phyloP scores from a whole-genome alignment of 2,113 vertebrate species.

The Girardinichthys multiradiatus region DNA sequence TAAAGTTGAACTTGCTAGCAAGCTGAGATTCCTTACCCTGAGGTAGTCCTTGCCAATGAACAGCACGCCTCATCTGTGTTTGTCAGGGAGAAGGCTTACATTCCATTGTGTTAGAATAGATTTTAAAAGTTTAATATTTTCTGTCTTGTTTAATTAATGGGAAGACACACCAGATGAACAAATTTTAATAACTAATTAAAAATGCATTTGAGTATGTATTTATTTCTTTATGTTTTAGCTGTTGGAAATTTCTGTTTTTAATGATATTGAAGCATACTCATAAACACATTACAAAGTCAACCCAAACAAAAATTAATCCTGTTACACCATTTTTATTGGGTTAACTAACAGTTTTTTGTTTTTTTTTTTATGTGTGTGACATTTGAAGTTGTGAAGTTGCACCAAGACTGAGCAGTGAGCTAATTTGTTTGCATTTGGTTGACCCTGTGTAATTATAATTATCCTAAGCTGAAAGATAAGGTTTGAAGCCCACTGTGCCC shows the following conservation, averaged over 20 bases:
- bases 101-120: neutral
- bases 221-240: neutral
- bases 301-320: neutral
- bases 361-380: conserved; percentile 24
- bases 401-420: conserved; percentile 46
- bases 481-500: conserved; percentile 84
- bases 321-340: neutral
- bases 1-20: neutral
- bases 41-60: neutral
- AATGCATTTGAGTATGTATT: neutral
- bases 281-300: neutral
- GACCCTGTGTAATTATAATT: conserved; percentile 66
- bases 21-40: neutral
- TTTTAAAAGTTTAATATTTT: neutral
- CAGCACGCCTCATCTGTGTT: neutral
- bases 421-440: conserved; percentile 70
- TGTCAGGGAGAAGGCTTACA: neutral
- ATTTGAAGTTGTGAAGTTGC: conserved; percentile 54
- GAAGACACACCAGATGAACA: neutral
- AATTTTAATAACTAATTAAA: neutral
- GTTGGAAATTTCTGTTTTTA: neutral
- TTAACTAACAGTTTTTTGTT: neutral
- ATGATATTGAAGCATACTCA: neutral
- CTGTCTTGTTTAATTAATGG: neutral
- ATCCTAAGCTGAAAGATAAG: conserved; percentile 84